phyloP scores from a whole-genome alignment of 2,888 invertebrate species.

The Cyaniris semiargus region DNA sequence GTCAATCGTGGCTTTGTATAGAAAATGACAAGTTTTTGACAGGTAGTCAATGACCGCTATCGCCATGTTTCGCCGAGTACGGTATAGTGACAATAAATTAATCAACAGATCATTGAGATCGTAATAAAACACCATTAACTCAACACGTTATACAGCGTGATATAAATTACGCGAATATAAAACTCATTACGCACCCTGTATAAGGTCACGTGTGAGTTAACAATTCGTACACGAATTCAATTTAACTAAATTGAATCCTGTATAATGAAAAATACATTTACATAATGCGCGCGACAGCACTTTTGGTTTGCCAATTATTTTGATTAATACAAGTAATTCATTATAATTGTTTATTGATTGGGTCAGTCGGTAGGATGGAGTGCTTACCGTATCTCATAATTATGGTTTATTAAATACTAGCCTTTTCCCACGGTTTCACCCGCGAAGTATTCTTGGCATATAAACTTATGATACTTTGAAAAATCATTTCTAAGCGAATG shows the following conservation, averaged over 20 bases:
- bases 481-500: too few species aligned
- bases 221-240: slow-evolving; percentile 14
- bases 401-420: neutral
- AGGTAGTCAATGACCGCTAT: too few species aligned
- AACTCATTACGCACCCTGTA: slow-evolving; percentile 4
- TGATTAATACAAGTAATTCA: slow-evolving; percentile 13
- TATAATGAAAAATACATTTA: slow-evolving; percentile 29
- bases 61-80: too few species aligned
- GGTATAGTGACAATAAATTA: too few species aligned
- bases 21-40: too few species aligned
- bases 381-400: neutral
- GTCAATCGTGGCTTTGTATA: too few species aligned
- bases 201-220: slow-evolving; percentile 19
- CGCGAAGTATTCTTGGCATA: too few species aligned
- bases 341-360: slow-evolving; percentile 12
- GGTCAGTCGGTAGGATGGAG: neutral
- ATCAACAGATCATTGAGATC: too few species aligned
- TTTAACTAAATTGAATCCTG: slow-evolving; percentile 25
- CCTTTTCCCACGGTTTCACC: too few species aligned
- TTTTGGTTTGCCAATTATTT: slow-evolving; percentile 19
- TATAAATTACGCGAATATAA: slow-evolving; percentile 6
- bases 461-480: too few species aligned
- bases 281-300: slow-evolving; percentile 8
- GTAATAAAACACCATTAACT: neutral
- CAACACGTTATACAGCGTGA: neutral